Evolutionary conservation across 2,888 invertebrate species (phyloP).

Genomic region (Sarcophaga subvicina): DNA sequence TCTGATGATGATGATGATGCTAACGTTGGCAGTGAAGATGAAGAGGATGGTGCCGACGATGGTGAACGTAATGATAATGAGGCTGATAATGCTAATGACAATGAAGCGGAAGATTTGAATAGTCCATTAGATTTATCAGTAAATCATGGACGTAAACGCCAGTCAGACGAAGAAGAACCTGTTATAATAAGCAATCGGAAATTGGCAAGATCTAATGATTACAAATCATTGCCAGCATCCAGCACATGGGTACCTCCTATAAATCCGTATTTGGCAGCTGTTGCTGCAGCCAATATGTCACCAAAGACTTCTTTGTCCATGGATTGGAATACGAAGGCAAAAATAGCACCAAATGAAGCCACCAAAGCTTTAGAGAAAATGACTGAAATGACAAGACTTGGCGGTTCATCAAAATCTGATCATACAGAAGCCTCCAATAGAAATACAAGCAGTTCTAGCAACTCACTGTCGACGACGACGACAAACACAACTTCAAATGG

Average conservation of each 20-base stretch:
- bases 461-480: slow-evolving; percentile 73
- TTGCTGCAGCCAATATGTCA: slow-evolving; percentile 88
- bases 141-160: slow-evolving; percentile 87
- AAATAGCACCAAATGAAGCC: slow-evolving; percentile 90
- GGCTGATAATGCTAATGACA: slow-evolving; percentile 65
- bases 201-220: slow-evolving; percentile 86
- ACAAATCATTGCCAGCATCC: slow-evolving; percentile 84
- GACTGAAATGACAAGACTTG: slow-evolving; percentile 93
- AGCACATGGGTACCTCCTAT: slow-evolving; percentile 91
- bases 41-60: slow-evolving; percentile 57
- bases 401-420: slow-evolving; percentile 76
- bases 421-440: slow-evolving; percentile 38
- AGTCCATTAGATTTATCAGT: slow-evolving; percentile 91
- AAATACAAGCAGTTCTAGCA: slow-evolving; percentile 72
- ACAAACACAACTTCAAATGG: slow-evolving; percentile 82
- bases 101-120: slow-evolving; percentile 71
- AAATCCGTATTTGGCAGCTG: slow-evolving; percentile 91
- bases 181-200: slow-evolving; percentile 83
- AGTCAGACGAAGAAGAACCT: slow-evolving; percentile 87
- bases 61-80: slow-evolving; percentile 65
- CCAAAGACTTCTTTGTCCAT: slow-evolving; percentile 86
- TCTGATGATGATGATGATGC: slow-evolving; percentile 79
- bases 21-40: slow-evolving; percentile 76
- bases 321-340: slow-evolving; percentile 89
- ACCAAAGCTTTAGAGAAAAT: slow-evolving; percentile 95